Percentiles rank a stretch among this genome's conserved stretches.
Conservation (phyloP, 2,888 invertebrate genomes). For the Polydrusus pterygomalis region DNA sequence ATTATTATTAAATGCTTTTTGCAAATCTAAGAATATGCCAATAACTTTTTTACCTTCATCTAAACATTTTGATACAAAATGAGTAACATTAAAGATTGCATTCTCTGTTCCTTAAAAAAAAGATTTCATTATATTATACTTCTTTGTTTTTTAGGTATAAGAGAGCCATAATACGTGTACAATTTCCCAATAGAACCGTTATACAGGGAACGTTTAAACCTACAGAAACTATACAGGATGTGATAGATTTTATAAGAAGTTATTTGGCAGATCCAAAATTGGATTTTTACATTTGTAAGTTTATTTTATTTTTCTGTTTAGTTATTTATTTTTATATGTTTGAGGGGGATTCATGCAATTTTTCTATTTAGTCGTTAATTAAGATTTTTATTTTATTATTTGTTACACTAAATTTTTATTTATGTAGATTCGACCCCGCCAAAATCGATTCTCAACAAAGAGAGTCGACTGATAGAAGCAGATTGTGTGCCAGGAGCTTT, state of each 20-base stretch:
- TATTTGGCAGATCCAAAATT: conserved; percentile 80
- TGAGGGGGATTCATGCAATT: too few relatives aligned
- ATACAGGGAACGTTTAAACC: conserved; percentile 91
- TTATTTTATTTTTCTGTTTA: too few relatives aligned
- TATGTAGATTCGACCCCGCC: conserved; percentile 88
- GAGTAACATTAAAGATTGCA: too few relatives aligned
- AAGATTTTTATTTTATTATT: too few relatives aligned
- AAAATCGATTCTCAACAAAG: conserved; percentile 79
- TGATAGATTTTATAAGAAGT: conserved; percentile 83
- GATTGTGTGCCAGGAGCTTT: conserved; percentile 87
- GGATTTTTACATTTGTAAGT: conserved; percentile 88
- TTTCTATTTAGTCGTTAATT: too few relatives aligned
- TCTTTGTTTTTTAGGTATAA: conserved; percentile 74
- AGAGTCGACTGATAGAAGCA: conserved; percentile 80
- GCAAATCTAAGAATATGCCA: too few relatives aligned
- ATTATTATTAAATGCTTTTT: too few relatives aligned
- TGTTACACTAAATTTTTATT: conserved; percentile 61
- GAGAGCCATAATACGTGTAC: conserved; percentile 86
- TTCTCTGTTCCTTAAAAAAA: too few relatives aligned
- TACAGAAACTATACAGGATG: conserved; percentile 80
- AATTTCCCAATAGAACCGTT: conserved; percentile 90
- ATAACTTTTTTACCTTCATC: too few relatives aligned
- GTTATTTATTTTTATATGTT: too few relatives aligned
- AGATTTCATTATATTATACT: neutral
- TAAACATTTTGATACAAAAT: too few relatives aligned